Conservation (phyloP, 2,888 invertebrate genomes). For the Gisinianus flammeolus region DNA sequence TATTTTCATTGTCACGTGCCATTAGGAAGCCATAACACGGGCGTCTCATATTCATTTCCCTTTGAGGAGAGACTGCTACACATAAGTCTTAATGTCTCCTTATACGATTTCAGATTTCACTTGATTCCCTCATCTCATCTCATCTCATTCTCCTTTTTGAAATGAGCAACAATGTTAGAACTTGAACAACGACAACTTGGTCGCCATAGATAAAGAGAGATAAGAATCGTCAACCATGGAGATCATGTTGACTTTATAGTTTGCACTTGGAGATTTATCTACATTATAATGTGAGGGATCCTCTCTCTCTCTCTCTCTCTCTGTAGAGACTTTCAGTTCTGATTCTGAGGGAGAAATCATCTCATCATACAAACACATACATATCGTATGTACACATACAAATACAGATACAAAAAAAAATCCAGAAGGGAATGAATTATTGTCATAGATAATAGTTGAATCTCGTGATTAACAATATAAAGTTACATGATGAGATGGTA, state of each 20-base stretch:
- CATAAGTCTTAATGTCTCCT: constrained; percentile 27
- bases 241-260: neutral
- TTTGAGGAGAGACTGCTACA: neutral
- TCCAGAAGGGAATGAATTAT: too few species aligned
- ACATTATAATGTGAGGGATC: neutral
- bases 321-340: neutral
- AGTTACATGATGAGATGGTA: neutral
- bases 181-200: neutral
- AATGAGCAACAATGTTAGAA: neutral
- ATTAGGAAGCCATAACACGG: constrained; percentile 13
- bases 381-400: too few species aligned
- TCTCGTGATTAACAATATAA: neutral
- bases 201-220: neutral
- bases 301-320: neutral
- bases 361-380: too few species aligned
- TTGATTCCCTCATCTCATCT: neutral
- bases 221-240: neutral
- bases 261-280: neutral
- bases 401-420: too few species aligned
- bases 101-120: constrained; percentile 14
- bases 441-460: too few species aligned
- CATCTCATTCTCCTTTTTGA: neutral
- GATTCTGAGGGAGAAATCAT: too few species aligned
- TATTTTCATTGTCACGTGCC: constrained; percentile 15
- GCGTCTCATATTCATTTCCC: neutral